Evolutionary conservation across 2,888 invertebrate genomes (phyloP).

Genomic region (Parelbella ahira): DNA sequence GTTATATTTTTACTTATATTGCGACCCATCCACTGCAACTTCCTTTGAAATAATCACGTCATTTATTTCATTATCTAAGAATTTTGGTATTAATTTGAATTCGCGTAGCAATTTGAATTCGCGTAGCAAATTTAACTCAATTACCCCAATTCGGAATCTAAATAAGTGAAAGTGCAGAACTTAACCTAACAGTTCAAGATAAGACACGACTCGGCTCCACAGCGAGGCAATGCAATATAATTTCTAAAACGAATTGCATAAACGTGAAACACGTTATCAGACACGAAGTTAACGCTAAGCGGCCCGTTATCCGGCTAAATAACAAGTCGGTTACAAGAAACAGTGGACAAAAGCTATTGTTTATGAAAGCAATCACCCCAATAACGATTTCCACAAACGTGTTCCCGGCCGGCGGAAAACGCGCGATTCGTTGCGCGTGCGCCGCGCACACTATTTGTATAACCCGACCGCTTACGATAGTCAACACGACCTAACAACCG

Average conservation of each 20-base stretch:
- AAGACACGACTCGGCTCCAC: conserved; percentile 41
- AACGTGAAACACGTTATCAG: conserved; percentile 51
- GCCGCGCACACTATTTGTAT: conserved; percentile 65
- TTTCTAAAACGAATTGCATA: conserved; percentile 44
- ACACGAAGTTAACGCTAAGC: conserved; percentile 43
- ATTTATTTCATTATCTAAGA: too few species aligned
- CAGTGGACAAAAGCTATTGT: conserved; percentile 75
- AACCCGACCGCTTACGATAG: conserved; percentile 48
- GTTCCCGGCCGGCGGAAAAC: conserved; percentile 65
- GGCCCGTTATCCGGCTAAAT: conserved; percentile 64
- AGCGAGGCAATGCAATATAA: conserved; percentile 27
- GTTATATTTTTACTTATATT: too few species aligned
- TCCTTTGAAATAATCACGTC: too few species aligned
- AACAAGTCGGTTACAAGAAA: conserved; percentile 62
- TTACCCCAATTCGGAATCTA: conserved; percentile 5
- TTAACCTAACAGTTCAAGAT: conserved; percentile 26
- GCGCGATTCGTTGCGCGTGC: conserved; percentile 77
- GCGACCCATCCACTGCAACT: too few species aligned
- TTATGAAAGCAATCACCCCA: conserved; percentile 80
- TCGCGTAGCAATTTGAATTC: too few species aligned
- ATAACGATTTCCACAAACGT: conserved; percentile 78
- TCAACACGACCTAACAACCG: conserved; percentile 33
- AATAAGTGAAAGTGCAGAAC: conserved; percentile 17
- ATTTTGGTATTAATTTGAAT: too few species aligned
- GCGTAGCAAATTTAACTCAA: too few species aligned